Percentiles rank a stretch among this genome's conserved stretches.
Conservation (phyloP, 2,888 invertebrate species). For the Drosophila melanosoma region DNA sequence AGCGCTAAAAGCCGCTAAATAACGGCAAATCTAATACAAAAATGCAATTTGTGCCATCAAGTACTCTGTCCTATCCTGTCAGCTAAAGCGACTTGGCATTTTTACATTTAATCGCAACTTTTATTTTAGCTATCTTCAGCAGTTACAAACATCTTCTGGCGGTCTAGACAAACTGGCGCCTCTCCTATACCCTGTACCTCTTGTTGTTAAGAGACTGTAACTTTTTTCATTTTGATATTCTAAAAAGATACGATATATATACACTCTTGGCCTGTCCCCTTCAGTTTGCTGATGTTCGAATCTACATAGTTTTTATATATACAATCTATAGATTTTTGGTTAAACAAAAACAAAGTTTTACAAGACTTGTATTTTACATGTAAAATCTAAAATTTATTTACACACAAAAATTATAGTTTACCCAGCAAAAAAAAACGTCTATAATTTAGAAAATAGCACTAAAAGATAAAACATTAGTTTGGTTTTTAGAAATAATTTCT, state of each 20-base stretch:
- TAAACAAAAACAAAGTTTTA: too few relatives aligned
- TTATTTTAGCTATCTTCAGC: conserved; percentile 25
- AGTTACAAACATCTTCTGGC: conserved; percentile 40
- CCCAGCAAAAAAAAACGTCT: too few relatives aligned
- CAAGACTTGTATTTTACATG: too few relatives aligned
- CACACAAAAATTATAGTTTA: too few relatives aligned
- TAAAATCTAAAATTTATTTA: too few relatives aligned
- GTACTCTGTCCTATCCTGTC: neutral
- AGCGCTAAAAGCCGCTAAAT: conserved; percentile 19
- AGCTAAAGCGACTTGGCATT: conserved; percentile 8
- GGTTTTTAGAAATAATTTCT: neutral
- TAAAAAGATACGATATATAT: neutral
- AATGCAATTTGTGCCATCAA: conserved; percentile 1
- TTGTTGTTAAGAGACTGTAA: neutral
- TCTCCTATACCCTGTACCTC: conserved; percentile 23
- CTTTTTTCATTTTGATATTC: neutral
- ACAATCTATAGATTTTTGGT: too few relatives aligned
- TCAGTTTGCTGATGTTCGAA: too few relatives aligned
- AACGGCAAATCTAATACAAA: neutral
- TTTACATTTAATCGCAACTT: conserved; percentile 19
- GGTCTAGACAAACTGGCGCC: conserved; percentile 73
- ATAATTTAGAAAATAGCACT: too few relatives aligned
- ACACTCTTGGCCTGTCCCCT: neutral
- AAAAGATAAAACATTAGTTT: neutral
- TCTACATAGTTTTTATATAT: too few relatives aligned